Conservation (phyloP, 2,113 vertebrate genomes). For the Reinhardtius hippoglossoides region DNA sequence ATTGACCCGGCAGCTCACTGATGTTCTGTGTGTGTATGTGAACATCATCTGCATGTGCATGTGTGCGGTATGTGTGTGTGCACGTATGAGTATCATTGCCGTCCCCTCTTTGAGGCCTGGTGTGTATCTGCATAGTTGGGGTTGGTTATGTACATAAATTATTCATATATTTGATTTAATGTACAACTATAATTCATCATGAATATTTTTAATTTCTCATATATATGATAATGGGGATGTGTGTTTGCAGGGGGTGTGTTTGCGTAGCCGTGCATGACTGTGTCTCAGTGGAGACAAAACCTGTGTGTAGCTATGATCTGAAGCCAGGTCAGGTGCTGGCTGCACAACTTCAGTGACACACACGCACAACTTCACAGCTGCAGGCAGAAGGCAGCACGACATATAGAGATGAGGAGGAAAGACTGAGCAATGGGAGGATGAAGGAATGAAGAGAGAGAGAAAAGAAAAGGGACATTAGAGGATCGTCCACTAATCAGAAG, state of each 20-base stretch:
- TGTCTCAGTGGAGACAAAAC: slow-evolving; percentile 20
- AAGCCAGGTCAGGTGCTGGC: slow-evolving; percentile 18
- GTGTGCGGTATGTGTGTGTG: not conserved
- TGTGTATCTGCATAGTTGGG: slow-evolving; percentile 14
- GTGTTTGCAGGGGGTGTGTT: slow-evolving; percentile 48
- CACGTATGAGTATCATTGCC: not conserved
- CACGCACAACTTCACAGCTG: not conserved
- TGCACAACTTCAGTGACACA: slow-evolving; percentile 26
- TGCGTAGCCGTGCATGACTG: slow-evolving; percentile 34
- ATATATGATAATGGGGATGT: slow-evolving; percentile 73
- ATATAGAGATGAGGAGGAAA: not conserved
- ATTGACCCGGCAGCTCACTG: slow-evolving; percentile 28
- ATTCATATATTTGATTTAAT: slow-evolving; percentile 66
- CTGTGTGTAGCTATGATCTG: slow-evolving; percentile 6
- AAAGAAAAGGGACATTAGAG: not conserved
- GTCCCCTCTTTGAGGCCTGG: slow-evolving; percentile 1
- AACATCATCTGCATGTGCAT: slow-evolving; percentile 5
- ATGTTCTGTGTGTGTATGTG: slow-evolving; percentile 11
- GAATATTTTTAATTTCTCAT: slow-evolving; percentile 71
- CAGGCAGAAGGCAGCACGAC: too few species aligned
- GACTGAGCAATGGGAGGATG: too few species aligned
- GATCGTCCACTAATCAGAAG: too few species aligned
- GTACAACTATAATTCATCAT: slow-evolving; percentile 61
- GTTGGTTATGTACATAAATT: slow-evolving; percentile 48
- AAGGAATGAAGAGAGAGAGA: too few species aligned